A percentile compares a stretch with the other conserved stretches of the same genome.
Conservation (phyloP, 23 tunicate genomes). For the Oikopleura dioica region DNA sequence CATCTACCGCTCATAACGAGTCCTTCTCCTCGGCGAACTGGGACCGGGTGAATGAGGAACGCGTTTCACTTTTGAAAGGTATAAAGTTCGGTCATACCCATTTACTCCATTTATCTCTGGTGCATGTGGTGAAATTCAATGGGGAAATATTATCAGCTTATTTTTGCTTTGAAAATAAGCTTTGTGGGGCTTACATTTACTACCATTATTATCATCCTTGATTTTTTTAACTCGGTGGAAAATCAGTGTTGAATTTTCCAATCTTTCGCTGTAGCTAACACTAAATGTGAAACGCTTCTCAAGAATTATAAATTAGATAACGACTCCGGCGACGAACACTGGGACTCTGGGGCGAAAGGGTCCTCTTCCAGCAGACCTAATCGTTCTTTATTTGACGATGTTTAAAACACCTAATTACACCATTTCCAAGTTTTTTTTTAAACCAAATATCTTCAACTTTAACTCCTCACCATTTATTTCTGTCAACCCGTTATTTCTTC, state of each 20-base stretch:
- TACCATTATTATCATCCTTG: too few species aligned
- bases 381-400: constrained; percentile 6
- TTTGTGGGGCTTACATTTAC: too few species aligned
- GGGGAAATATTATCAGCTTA: background rate
- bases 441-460: too few species aligned
- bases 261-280: background rate
- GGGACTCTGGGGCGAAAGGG: background rate
- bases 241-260: background rate
- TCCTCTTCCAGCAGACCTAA: background rate
- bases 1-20: background rate
- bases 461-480: too few species aligned
- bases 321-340: background rate
- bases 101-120: background rate
- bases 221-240: too few species aligned
- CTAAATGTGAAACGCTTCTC: background rate
- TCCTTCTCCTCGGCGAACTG: background rate
- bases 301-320: background rate
- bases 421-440: too few species aligned
- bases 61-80: constrained; percentile 12
- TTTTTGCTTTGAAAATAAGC: background rate
- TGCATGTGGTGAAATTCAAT: background rate
- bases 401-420: background rate
- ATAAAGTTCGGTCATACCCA: background rate
- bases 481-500: too few species aligned
- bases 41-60: background rate